Evolutionary conservation across 2,797 vertebrate species (phyloP), one percentile per base, ranked within the genome.

Genomic region (Muscicapa comitata): DNA sequence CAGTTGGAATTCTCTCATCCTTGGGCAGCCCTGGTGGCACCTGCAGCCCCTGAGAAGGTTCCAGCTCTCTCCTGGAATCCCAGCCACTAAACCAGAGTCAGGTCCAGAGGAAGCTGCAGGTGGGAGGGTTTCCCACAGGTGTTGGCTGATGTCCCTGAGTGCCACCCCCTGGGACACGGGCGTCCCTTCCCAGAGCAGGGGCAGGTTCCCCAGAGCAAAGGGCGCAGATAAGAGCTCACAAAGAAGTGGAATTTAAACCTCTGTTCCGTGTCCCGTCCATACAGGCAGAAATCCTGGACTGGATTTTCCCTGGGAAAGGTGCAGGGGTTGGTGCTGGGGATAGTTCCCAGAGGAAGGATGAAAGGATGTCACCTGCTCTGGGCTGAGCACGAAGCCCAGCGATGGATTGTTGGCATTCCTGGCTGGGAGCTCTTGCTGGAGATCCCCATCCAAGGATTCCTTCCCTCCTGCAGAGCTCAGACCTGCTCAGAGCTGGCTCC

Each of bases 21-120:
- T 5, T 4, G 57, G 38, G 48, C 57, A 68, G 65, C 71, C 18
- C 29, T 4, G 11, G 31, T 3, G 38, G 47, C 61, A 17, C 9
- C 48, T 5, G 4, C n/a, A 47, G 67, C 24, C 3, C 45, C 13
- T 4, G 8, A 31, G 11, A 4, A 29, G 45, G 3, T 9, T 25
- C 28, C 54, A 37, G 40, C 10, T 26, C 73, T 25, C 28, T 19
- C 47, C 58, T 20, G 26, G 33, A 42, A 40, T 40, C 5, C 33
- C 73, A 12, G 25, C 1, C 16, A 12, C 12, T 8, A 9, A 42
- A 16, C 3, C 62, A 55, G 37, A 31, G 28, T 7, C 42, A 1
- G 11, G 4, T 1, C 6, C 7, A 0, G 24, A 19, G 42, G 11
- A 6, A 19, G 16, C 35, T 37, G 57, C 23, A 3, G 25, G 4